phyloP scores from a whole-genome alignment of 2,888 invertebrate species.

The Xanthia togata region DNA sequence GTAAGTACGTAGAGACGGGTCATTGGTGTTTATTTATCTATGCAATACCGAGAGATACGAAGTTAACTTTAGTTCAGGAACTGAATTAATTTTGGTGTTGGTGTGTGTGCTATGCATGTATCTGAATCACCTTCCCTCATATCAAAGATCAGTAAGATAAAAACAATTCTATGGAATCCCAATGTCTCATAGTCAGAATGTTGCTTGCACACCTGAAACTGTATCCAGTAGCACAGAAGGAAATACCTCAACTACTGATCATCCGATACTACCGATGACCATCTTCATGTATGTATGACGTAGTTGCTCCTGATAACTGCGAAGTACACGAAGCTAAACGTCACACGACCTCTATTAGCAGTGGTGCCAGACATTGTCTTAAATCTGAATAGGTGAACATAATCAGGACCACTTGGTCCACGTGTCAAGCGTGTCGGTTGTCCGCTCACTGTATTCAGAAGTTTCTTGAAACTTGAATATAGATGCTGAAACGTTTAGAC shows the following conservation, averaged over 20 bases:
- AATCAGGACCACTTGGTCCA: constrained; percentile 39
- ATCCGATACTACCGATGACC: not conserved
- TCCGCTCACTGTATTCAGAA: constrained; percentile 41
- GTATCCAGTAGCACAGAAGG: not conserved
- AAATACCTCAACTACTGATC: not conserved
- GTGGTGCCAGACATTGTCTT: constrained; percentile 19
- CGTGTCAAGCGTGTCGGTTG: constrained; percentile 37
- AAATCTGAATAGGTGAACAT: constrained; percentile 42
- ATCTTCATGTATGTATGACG: not conserved
- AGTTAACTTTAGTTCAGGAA: constrained; percentile 13
- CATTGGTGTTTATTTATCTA: constrained; percentile 31
- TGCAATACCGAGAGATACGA: constrained; percentile 1
- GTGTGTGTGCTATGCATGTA: not conserved
- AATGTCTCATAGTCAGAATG: not conserved
- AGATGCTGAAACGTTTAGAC: constrained; percentile 41
- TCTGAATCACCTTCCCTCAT: not conserved
- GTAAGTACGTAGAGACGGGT: constrained; percentile 36
- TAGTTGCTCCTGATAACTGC: not conserved
- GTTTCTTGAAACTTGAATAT: constrained; percentile 49
- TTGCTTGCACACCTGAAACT: not conserved
- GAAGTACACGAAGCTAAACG: not conserved
- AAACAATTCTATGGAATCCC: not conserved
- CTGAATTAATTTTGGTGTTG: not conserved
- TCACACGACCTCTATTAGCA: not conserved
- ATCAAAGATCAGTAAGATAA: not conserved